A percentile compares a stretch with the other conserved stretches of the same genome.
Evolutionary conservation across 2,797 vertebrate species (phyloP).

Genomic region (Gambelia wislizenii): DNA sequence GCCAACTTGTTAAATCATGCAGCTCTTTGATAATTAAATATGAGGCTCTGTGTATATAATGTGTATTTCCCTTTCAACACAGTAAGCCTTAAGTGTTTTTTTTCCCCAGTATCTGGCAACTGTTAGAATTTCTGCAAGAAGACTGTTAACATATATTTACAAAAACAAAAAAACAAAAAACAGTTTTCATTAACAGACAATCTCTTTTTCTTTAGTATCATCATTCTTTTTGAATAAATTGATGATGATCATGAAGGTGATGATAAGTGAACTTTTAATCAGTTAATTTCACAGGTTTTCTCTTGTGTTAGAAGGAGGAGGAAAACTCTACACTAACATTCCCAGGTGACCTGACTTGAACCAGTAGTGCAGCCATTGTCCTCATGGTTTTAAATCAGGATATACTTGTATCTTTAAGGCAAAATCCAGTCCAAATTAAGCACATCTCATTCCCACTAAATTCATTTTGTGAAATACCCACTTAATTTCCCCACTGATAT

Average conservation of each 20-base stretch:
- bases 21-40: constrained; percentile 55
- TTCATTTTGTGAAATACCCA: neutral
- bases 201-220: constrained; percentile 64
- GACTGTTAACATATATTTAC: constrained; percentile 71
- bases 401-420: constrained; percentile 45
- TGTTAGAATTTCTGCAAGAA: constrained; percentile 71
- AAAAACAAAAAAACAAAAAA: too few relatives aligned
- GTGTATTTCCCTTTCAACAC: constrained; percentile 71
- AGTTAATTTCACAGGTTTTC: constrained; percentile 66
- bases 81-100: constrained; percentile 68
- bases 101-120: constrained; percentile 61
- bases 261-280: constrained; percentile 67
- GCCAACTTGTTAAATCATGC: constrained; percentile 68
- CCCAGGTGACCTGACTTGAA: constrained; percentile 43
- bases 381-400: constrained; percentile 61
- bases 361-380: constrained; percentile 33
- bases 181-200: constrained; percentile 71
- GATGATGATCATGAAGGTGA: constrained; percentile 47
- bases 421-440: neutral
- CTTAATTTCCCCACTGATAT: neutral
- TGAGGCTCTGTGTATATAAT: constrained; percentile 21
- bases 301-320: constrained; percentile 43
- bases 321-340: constrained; percentile 41
- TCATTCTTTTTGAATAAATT: constrained; percentile 51
- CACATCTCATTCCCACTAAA: neutral